These are phyloP conservation scores for Psilanteris sp. DNA, from an alignment of 1,140 invertebrate species.

Conservation along the genomic window DNA sequence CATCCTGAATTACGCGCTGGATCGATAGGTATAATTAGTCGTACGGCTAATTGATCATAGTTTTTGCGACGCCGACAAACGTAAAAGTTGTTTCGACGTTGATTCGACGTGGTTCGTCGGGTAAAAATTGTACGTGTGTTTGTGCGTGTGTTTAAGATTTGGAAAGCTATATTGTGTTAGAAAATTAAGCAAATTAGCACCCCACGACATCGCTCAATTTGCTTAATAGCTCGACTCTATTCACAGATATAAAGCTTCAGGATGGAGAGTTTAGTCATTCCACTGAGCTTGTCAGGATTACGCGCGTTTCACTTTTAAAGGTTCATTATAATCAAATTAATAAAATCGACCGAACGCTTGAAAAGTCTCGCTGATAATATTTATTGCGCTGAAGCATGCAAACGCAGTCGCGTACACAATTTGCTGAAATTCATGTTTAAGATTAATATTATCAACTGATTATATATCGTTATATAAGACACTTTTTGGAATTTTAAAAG, in stretches of 20 bases:
- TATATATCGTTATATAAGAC: too few species aligned
- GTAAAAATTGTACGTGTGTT: too few species aligned
- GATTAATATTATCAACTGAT: neutral
- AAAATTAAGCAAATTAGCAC: conserved; percentile 37
- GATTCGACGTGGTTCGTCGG: too few species aligned
- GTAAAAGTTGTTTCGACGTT: too few species aligned
- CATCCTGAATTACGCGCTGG: conserved; percentile 1
- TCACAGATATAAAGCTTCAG: conserved; percentile 57
- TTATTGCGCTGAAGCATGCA: conserved; percentile 72
- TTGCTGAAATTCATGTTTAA: conserved; percentile 3
- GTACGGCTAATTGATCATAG: too few species aligned
- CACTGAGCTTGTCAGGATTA: conserved; percentile 72
- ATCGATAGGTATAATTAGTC: too few species aligned
- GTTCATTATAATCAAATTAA: conserved; percentile 78
- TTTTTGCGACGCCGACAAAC: too few species aligned
- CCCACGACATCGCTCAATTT: conserved; percentile 64
- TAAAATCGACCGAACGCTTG: conserved; percentile 64
- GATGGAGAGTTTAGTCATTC: conserved; percentile 65
- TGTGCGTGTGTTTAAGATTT: too few species aligned
- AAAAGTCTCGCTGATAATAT: conserved; percentile 49
- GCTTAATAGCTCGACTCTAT: conserved; percentile 66
- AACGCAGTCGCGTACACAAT: conserved; percentile 32
- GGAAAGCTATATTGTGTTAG: conserved; percentile 14
- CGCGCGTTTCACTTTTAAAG: conserved; percentile 72
- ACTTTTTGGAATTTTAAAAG: too few species aligned